These are phyloP conservation scores for Macrosteles quadrilineatus DNA, from an alignment of 1,140 invertebrate species.

Conservation along the genomic window DNA sequence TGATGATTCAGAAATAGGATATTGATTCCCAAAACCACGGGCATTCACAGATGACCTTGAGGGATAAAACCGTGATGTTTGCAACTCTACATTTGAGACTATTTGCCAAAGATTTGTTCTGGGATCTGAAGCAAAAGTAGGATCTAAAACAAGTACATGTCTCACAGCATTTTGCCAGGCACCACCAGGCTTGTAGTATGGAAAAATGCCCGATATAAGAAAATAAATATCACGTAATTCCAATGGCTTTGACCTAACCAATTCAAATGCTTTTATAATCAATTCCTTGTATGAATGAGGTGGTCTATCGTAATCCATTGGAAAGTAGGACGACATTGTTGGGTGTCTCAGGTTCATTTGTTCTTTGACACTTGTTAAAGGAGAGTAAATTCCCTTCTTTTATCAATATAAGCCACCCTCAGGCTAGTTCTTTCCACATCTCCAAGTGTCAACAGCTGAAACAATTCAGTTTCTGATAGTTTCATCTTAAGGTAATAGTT, in stretches of 20 bases:
- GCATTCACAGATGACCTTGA: too few species aligned
- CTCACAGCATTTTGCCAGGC: conserved; percentile 4
- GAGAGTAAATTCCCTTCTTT: not conserved
- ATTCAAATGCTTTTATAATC: not conserved
- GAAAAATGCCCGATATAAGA: not conserved
- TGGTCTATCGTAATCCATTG: not conserved
- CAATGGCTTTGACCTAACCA: not conserved
- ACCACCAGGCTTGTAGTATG: not conserved
- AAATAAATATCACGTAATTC: conserved; percentile 8
- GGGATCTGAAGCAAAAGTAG: not conserved
- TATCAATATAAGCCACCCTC: not conserved
- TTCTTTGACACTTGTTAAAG: not conserved
- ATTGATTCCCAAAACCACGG: too few species aligned
- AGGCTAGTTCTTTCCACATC: not conserved
- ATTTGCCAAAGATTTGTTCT: conserved; percentile 10
- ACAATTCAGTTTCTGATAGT: conserved; percentile 9
- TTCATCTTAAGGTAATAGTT: too few species aligned
- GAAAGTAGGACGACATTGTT: not conserved
- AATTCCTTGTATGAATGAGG: conserved; percentile 11
- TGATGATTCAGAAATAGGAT: too few species aligned
- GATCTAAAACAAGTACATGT: not conserved
- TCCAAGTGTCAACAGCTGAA: not conserved
- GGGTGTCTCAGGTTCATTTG: not conserved
- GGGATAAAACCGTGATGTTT: not conserved
- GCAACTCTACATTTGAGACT: not conserved